Percentiles rank a stretch among this genome's conserved stretches.
Evolutionary conservation across 64 coral and sea anemone species (phyloP).

Genomic region (Hydrozoanthus tunicans): DNA sequence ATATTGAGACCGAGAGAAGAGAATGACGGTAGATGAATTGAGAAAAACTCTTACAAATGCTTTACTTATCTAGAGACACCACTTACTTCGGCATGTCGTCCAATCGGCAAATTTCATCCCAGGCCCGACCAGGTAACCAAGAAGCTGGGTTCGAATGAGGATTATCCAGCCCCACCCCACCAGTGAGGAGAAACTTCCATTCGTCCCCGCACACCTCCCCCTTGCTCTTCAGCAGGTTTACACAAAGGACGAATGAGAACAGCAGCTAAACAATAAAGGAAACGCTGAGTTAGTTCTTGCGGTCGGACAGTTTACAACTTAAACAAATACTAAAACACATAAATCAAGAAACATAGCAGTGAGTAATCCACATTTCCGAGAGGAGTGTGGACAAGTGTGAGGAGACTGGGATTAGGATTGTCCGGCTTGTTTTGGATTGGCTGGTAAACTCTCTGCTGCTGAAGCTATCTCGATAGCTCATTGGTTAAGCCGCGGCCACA

Average conservation of each 20-base stretch:
- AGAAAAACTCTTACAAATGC: no score
- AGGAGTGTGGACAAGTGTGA: no score
- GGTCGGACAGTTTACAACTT: background rate
- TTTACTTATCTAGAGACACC: background rate
- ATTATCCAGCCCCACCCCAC: slow-evolving; percentile 95
- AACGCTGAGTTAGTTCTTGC: background rate
- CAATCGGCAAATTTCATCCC: slow-evolving; percentile 96
- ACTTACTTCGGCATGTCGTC: slow-evolving; percentile 89
- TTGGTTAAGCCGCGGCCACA: no score
- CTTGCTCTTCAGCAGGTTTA: slow-evolving; percentile 88
- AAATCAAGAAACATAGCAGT: background rate
- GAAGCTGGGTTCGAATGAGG: slow-evolving; percentile 85
- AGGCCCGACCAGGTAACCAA: slow-evolving; percentile 88
- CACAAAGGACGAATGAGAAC: slow-evolving; percentile 94
- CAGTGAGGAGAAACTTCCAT: slow-evolving; percentile 91
- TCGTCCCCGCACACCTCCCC: slow-evolving; percentile 90
- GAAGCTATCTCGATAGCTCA: no score
- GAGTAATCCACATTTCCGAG: no score
- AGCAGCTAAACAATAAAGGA: slow-evolving; percentile 68
- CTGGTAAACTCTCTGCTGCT: no score
- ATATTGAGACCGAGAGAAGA: no score
- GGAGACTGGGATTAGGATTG: no score
- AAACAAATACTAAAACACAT: background rate
- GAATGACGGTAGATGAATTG: no score
- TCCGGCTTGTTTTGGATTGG: no score